Base-by-base conservation (phyloP, 2,797 vertebrate genomes). In the Epinephelus malabaricus region DNA sequence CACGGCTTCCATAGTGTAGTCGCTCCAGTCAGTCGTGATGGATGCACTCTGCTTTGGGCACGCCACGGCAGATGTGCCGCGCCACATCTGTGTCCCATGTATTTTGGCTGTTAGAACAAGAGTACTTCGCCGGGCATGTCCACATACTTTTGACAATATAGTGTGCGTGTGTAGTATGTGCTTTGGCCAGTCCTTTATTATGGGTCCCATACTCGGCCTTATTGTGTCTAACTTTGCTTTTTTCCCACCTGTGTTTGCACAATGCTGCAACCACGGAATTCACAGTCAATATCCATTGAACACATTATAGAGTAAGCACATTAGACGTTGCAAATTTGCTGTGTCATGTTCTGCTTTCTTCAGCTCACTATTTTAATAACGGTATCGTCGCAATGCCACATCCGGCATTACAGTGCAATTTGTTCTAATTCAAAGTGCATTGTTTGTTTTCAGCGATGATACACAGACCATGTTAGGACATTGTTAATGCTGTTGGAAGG, bases 351-450 rank as follows among this genome's bases (percentile, higher is more conserved):
- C 60, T 79, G 65, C 81, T 84, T 74, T 65, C 68, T 78, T 70
- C 68, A 79, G 76, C 76, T 81, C 38, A 50, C 64, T 63, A 4
- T 78, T 87, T 79, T 76, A 77, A 85, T 82, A 76, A 50, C 8
- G 3, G 53, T n/a, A 65, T 74, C 11, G 13, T 65, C 53, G 58
- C 63, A 11, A 51, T 43, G 64, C 73, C 45, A n/a, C 51, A 30
- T 66, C 34, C 25, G 43, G 40, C 60, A 68, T 82, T 40, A 63
- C 19, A 2, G 14, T 49, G 67, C 63, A 83, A 69, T 83, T 73
- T 85, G 60, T 79, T 73, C 9, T 67, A 11, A 86, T 82, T 72
- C 30, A 62, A 50, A 73, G 23, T 60, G 25, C 40, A 47, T 51
- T 69, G 61, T 81, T 67, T 61, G 43, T 61, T 58, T 61, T 58